Base-by-base conservation (phyloP, 2,113 vertebrate genomes). In the Dromaius novaehollandiae region DNA sequence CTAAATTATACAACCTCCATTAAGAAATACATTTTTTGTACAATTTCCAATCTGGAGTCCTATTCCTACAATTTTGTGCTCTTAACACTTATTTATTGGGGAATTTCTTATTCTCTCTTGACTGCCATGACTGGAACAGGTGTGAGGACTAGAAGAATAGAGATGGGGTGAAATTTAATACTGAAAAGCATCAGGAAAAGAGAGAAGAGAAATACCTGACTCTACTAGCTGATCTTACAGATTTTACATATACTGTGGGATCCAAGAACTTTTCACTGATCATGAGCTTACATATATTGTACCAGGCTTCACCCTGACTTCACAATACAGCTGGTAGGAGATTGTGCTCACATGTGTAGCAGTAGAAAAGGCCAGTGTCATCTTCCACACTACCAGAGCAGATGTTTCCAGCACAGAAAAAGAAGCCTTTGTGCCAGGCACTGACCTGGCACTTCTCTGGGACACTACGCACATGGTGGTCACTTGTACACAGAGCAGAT, bases 241-340 rank as follows among this genome's bases (percentile, higher is more conserved):
- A 34, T 58, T 63, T 63, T 5, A 14, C 51, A 53, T 16, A 13
- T 14, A 12, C 28, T 55, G 13, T 2, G 4, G 51, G 42, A 69
- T 60, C 24, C 22, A 28, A 11, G 30, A 83, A 53, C 42, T 65
- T 85, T 25, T 64, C 24, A 56, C 26, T 69, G 48, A 12, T 68
- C 19, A 7, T 34, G 86, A 86, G 38, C 25, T 40, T 34, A 26
- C 0, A 1, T 11, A 69, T 14, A 3, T 53, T 71, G 20, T 34
- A 26, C 55, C 1, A 1, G 26, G 46, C 26, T 82, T 83, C 44
- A 63, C 63, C 51, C 24, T 4, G 1, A 69, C 11, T 9, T 24
- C 65, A 7, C 0, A 2, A 42, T 13, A 77, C 21, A 51, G 55
- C 26, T 30, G 44, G 5, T 5, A 58, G 0, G 4, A 88, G 36